A percentile compares a stretch with the other conserved stretches of the same genome.
phyloP scores from a whole-genome alignment of 2,113 vertebrate genomes.

The Alligator mississippiensis region DNA sequence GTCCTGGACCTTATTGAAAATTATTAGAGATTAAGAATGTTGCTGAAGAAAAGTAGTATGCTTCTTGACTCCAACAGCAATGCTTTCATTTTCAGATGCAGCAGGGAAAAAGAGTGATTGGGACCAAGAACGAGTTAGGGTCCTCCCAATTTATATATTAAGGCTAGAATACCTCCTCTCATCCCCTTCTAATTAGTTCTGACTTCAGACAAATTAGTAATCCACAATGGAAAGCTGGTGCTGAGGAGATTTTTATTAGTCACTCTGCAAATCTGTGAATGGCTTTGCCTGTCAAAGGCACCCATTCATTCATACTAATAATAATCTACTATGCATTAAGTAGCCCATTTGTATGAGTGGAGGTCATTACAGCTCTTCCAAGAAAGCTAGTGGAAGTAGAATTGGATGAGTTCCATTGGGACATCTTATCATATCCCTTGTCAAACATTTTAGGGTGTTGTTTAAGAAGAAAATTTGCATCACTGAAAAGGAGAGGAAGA shows the following conservation, averaged over 20 bases:
- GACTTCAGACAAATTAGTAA: constrained; percentile 34
- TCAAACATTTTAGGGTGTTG: constrained; percentile 21
- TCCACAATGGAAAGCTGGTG: constrained; percentile 33
- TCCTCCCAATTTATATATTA: constrained; percentile 36
- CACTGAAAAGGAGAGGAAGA: constrained; percentile 7
- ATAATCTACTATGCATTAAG: constrained; percentile 48
- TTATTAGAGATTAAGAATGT: background rate
- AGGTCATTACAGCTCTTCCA: constrained; percentile 53
- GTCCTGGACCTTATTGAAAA: background rate
- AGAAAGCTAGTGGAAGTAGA: constrained; percentile 27
- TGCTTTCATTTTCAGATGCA: background rate
- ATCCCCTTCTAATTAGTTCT: constrained; percentile 45
- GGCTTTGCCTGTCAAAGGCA: constrained; percentile 44
- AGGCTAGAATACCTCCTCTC: background rate
- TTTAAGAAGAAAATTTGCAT: constrained; percentile 56
- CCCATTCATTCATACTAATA: constrained; percentile 49
- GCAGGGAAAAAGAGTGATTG: background rate
- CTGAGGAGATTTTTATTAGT: constrained; percentile 55
- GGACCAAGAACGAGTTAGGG: background rate
- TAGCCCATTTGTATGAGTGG: constrained; percentile 47
- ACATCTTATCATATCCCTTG: background rate
- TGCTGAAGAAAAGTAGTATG: background rate
- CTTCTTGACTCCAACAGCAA: background rate
- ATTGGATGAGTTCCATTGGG: constrained; percentile 11
- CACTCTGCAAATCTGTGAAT: constrained; percentile 47